Base-by-base conservation (phyloP, 2,888 invertebrate species). In the Diplazon laetatorius region DNA sequence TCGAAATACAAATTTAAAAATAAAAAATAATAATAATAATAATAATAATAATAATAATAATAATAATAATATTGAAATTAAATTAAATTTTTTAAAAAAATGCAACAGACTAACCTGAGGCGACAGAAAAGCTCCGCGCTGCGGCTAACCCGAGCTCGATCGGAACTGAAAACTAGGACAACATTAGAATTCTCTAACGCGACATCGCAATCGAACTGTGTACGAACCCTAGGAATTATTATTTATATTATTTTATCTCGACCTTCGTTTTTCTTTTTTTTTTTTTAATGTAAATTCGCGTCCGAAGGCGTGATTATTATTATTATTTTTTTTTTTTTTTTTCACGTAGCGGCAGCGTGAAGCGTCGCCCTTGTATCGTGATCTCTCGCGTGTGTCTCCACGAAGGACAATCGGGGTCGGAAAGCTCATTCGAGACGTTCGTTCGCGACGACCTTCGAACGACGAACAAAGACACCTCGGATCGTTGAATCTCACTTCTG, bases 101-200 rank as follows among this genome's bases (percentile, higher is more conserved):
- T 86, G 81, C 88, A 85, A 87, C 85, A 82, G 87, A 90, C 89
- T 90, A 90, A 90, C 90, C 90, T 89, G 89, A 89, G 87, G 88
- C 87, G 85, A 89, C 86, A 85, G 86, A 88, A 72, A 60, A 86
- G 86, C 86, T 87, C 85, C 88, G 88, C 89, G 85, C 88, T 87
- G 87, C 88, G 82, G 86, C 89, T 87, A 88, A 85, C 74, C 76
- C 78, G 80, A 85, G 46, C 66, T 50, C 46, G 42, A 50, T 70
- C 68, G 68, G 37, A 57, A 78, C 50, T 35, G 9, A 55, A 55
- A 30, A 16, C 55, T 55, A 2, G 6, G 2, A 55, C 35, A 30
- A 10, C 25, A 10, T 35, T 16, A 52, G n/a, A n/a, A n/a, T n/a
- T 2, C n/a, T 35, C 5, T 8, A 55, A 55, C 30, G 16, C 55